Conservation (phyloP, 2,113 vertebrate species). For the Pachyramphus minor region DNA sequence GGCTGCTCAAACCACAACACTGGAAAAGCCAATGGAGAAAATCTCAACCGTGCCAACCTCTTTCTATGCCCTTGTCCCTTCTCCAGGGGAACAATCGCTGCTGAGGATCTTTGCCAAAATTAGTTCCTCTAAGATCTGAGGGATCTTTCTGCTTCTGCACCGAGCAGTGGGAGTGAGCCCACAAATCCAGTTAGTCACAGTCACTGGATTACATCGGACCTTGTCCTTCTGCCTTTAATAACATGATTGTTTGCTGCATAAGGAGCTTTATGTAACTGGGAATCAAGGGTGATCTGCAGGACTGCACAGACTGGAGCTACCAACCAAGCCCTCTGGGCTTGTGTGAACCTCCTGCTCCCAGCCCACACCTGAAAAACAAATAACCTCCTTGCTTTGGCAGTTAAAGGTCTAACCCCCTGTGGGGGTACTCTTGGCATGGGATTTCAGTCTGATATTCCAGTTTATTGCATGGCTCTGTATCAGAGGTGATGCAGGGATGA, state of each 20-base stretch:
- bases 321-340: neutral
- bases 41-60: neutral
- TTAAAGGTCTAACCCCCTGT: neutral
- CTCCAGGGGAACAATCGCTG: neutral
- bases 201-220: slow-evolving; percentile 31
- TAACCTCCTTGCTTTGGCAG: neutral
- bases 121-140: neutral
- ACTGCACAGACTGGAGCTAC: slow-evolving; percentile 2
- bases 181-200: slow-evolving; percentile 57
- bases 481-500: neutral
- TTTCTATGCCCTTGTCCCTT: neutral
- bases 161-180: neutral
- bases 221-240: slow-evolving; percentile 47
- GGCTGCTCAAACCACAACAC: neutral
- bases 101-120: neutral
- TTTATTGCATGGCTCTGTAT: rapidly evolving
- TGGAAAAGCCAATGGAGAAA: neutral
- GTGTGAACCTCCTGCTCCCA: neutral
- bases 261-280: slow-evolving; percentile 49
- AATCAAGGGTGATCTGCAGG: neutral
- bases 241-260: slow-evolving; percentile 50
- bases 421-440: rapidly evolving
- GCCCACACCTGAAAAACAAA: neutral
- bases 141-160: neutral
- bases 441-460: neutral